These are phyloP conservation scores for Cephus runcator DNA, from an alignment of 2,888 invertebrate genomes.

Conservation along the genomic window DNA sequence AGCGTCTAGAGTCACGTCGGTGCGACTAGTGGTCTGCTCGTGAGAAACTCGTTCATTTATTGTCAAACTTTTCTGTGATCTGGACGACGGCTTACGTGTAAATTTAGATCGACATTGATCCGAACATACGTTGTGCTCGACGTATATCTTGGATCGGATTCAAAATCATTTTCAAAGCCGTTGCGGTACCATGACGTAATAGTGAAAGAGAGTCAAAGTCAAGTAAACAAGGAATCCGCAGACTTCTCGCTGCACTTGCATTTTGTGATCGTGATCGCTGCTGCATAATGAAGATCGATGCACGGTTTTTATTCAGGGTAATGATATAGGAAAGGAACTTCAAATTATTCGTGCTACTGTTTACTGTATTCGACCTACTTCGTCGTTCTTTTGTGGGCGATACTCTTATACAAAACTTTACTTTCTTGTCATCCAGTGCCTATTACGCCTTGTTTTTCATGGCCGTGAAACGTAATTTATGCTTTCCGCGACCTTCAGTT, in stretches of 20 bases:
- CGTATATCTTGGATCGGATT: slow-evolving; percentile 39
- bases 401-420: background rate
- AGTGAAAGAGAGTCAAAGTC: slow-evolving; percentile 7
- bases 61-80: background rate
- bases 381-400: background rate
- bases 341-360: background rate
- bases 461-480: background rate
- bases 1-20: background rate
- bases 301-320: background rate
- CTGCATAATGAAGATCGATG: background rate
- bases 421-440: background rate
- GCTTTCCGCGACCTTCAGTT: background rate
- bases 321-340: background rate
- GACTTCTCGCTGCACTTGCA: background rate
- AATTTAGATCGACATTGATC: slow-evolving; percentile 56
- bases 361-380: background rate
- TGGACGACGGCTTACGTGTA: slow-evolving; percentile 10
- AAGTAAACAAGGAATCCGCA: background rate
- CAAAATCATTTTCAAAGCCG: slow-evolving; percentile 29
- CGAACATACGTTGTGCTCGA: slow-evolving; percentile 27
- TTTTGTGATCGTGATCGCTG: background rate
- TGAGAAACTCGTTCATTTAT: background rate
- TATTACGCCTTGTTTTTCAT: background rate
- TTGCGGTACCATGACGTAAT: slow-evolving; percentile 19
- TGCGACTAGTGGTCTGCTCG: background rate